Evolutionary conservation across 2,113 vertebrate genomes (phyloP).

Genomic region (Hemibagrus wyckioides): DNA sequence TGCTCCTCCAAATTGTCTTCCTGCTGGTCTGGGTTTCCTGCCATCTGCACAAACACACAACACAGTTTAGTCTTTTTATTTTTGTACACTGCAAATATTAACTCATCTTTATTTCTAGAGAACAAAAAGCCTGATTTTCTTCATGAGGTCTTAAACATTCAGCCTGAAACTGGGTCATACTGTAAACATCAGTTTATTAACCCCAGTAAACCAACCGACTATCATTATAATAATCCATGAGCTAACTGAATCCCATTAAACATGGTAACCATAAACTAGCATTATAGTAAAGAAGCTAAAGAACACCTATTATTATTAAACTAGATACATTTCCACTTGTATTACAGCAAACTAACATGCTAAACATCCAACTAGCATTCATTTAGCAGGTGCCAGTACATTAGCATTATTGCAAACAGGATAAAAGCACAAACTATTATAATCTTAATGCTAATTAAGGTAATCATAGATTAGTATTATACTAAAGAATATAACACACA

Average conservation of each 20-base stretch:
- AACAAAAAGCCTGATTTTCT: too few species aligned
- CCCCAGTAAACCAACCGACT: neutral
- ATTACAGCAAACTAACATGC: neutral
- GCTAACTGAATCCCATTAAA: neutral
- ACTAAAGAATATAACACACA: neutral
- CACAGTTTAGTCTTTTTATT: neutral
- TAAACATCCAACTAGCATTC: neutral
- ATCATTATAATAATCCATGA: neutral
- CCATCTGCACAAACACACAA: conserved; percentile 77
- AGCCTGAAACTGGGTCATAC: neutral
- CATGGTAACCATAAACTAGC: neutral
- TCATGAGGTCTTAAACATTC: too few species aligned
- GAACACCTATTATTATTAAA: neutral
- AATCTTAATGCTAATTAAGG: neutral
- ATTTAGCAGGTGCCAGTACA: too few species aligned
- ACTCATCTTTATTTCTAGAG: neutral
- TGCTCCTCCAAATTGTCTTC: conserved; percentile 93
- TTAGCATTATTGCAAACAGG: too few species aligned
- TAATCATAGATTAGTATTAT: neutral
- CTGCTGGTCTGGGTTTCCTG: conserved; percentile 96
- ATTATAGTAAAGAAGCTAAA: neutral
- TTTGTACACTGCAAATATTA: neutral
- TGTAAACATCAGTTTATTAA: neutral
- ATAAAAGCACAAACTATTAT: too few species aligned
- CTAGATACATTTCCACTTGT: neutral